Percentiles rank a stretch among this genome's conserved stretches.
phyloP scores from a whole-genome alignment of 2,113 vertebrate species.

The Pluvianellus socialis region DNA sequence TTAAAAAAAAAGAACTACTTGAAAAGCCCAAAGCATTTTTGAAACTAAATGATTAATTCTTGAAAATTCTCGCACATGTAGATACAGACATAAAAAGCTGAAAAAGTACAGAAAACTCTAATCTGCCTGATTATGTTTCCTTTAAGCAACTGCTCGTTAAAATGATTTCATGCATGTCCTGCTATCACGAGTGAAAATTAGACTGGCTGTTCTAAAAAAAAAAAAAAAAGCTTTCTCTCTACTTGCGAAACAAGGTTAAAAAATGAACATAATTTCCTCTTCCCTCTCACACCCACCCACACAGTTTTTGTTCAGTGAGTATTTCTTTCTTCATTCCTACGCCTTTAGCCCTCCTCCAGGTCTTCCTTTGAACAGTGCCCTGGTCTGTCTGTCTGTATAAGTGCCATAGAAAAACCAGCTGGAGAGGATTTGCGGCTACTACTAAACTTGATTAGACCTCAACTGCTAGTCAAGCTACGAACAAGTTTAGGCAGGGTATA shows the following conservation, averaged over 20 bases:
- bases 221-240: neutral
- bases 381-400: neutral
- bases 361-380: neutral
- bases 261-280: neutral
- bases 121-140: neutral
- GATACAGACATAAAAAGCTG: neutral
- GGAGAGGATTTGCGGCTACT: neutral
- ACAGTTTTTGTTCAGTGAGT: neutral
- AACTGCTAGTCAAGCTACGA: neutral
- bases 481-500: neutral
- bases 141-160: constrained; percentile 29
- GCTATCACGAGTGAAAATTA: neutral
- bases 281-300: neutral
- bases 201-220: neutral
- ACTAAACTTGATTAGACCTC: neutral
- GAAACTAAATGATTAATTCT: neutral
- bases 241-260: neutral
- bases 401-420: neutral
- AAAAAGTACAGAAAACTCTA: neutral
- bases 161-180: constrained; percentile 1
- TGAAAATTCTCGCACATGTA: neutral
- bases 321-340: neutral
- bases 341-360: neutral
- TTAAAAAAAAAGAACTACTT: neutral
- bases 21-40: constrained; percentile 15